phyloP scores from a whole-genome alignment of 2,113 vertebrate species.

The Acanthisitta chloris region DNA sequence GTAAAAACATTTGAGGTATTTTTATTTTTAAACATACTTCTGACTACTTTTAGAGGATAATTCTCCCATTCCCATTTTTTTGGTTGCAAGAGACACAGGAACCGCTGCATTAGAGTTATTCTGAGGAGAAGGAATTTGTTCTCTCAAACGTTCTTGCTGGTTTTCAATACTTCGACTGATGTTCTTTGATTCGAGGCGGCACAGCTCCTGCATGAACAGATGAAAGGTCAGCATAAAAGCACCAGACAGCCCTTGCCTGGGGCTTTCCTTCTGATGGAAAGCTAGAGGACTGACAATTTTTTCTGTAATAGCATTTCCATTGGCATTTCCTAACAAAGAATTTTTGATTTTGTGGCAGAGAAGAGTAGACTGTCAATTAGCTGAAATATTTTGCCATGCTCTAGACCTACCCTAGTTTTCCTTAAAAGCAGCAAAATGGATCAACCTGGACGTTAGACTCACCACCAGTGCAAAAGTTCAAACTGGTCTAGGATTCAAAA shows the following conservation, averaged over 20 bases:
- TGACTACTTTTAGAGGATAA: constrained; percentile 67
- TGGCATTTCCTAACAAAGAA: neutral
- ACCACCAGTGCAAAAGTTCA: neutral
- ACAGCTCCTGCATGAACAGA: constrained; percentile 75
- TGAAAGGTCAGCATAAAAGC: neutral
- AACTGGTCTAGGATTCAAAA: neutral
- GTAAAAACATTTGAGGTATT: accelerated
- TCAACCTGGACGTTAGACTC: neutral
- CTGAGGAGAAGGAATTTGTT: constrained; percentile 68
- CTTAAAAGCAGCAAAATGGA: neutral
- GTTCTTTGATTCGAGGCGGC: constrained; percentile 78
- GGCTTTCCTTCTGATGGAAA: neutral
- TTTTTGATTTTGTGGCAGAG: neutral
- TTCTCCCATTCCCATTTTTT: constrained; percentile 71
- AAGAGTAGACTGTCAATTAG: neutral
- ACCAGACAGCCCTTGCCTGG: neutral
- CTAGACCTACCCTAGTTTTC: neutral
- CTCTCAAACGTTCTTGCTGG: constrained; percentile 67
- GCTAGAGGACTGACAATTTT: neutral
- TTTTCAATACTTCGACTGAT: constrained; percentile 58
- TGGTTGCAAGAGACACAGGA: constrained; percentile 23
- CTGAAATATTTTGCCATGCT: neutral
- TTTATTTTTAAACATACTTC: constrained; percentile 64
- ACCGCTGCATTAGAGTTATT: constrained; percentile 39
- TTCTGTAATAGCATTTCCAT: neutral